A percentile compares a stretch with the other conserved stretches of the same genome.
Evolutionary conservation across 2,888 invertebrate genomes (phyloP).

Genomic region (Priocnemis perturbator): DNA sequence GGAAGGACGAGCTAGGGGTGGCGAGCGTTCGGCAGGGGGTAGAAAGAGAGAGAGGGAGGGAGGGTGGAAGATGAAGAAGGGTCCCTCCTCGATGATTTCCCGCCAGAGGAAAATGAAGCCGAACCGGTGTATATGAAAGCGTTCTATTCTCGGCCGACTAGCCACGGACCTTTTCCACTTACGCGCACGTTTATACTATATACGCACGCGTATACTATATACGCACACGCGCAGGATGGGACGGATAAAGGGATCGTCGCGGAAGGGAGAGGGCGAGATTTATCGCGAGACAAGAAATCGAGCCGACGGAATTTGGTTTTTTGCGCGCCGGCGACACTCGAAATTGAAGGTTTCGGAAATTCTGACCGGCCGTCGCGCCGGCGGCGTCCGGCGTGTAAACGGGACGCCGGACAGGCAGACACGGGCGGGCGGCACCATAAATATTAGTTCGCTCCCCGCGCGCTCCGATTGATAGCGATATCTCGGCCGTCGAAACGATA

Average conservation of each 20-base stretch:
- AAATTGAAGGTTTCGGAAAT: too few species aligned
- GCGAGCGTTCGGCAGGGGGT: neutral
- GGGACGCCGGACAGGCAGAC: neutral
- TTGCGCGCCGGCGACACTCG: too few species aligned
- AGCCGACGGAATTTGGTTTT: too few species aligned
- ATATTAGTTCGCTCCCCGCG: conserved; percentile 23
- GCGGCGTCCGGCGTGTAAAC: too few species aligned
- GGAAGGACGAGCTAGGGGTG: neutral
- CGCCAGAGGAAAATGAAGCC: conserved; percentile 1
- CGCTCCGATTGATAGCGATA: conserved; percentile 46
- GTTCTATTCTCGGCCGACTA: neutral
- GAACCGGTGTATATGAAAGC: neutral
- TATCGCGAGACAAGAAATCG: too few species aligned
- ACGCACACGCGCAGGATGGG: too few species aligned
- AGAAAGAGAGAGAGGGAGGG: conserved; percentile 9
- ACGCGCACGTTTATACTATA: too few species aligned
- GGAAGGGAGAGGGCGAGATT: too few species aligned
- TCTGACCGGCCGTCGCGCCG: too few species aligned
- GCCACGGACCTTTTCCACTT: neutral
- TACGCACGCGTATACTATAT: too few species aligned
- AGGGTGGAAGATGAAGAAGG: conserved; percentile 20
- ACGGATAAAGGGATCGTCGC: too few species aligned
- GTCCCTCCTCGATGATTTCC: conserved; percentile 5
- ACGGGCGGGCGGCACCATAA: conserved; percentile 27
- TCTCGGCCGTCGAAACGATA: too few species aligned